These are phyloP conservation scores for Trinorchestia longiramus DNA, from an alignment of 1,140 invertebrate species.

Conservation along the genomic window DNA sequence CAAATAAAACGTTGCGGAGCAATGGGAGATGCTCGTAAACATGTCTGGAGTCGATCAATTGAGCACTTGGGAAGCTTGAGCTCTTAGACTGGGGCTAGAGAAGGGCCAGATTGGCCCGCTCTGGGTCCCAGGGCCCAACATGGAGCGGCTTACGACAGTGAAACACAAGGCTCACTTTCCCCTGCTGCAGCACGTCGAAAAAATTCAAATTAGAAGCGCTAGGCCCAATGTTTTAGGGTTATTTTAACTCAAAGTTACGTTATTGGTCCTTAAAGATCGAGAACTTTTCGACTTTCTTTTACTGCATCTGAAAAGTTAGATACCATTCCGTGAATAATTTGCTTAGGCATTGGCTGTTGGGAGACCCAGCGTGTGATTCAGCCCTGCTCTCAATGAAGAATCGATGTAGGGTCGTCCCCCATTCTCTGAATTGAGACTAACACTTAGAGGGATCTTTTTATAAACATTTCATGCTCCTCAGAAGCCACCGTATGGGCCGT, in stretches of 20 bases:
- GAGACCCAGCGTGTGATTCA: constrained; percentile 12
- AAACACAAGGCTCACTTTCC: background rate
- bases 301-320: constrained; percentile 53
- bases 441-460: background rate
- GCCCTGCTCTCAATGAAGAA: constrained; percentile 24
- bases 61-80: constrained; percentile 31
- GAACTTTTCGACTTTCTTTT: constrained; percentile 51
- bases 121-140: background rate
- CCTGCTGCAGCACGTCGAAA: background rate
- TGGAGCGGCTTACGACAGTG: background rate
- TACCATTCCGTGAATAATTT: constrained; percentile 51
- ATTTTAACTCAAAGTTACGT: constrained; percentile 54
- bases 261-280: constrained; percentile 55
- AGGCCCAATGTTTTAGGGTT: constrained; percentile 51
- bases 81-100: constrained; percentile 29
- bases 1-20: constrained; percentile 55
- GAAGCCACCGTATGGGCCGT: background rate
- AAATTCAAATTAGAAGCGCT: constrained; percentile 53
- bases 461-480: constrained; percentile 21
- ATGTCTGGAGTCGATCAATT: constrained; percentile 53
- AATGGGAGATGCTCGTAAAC: constrained; percentile 53
- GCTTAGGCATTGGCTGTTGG: constrained; percentile 43
- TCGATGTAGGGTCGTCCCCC: constrained; percentile 27
- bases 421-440: background rate
- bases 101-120: constrained; percentile 35